Evolutionary conservation across 2,113 vertebrate species (phyloP).

Genomic region (Todiramphus chloris): DNA sequence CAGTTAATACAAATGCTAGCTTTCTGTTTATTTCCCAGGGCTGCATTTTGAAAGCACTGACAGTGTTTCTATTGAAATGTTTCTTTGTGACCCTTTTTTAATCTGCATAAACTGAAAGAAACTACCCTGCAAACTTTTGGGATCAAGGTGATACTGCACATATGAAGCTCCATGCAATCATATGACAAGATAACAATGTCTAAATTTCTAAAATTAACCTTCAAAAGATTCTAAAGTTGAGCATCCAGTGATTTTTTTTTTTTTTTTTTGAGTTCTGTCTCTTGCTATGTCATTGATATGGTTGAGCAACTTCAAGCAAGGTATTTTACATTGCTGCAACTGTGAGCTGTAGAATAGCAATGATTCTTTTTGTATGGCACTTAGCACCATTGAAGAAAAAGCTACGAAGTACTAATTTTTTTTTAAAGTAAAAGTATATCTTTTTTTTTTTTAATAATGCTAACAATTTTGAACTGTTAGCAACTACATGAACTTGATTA

Average conservation of each 20-base stretch:
- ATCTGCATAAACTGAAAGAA: background rate
- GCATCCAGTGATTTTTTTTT: background rate
- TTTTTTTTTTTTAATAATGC: background rate
- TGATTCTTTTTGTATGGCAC: background rate
- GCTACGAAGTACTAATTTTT: background rate
- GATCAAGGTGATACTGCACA: background rate
- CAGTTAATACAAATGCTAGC: background rate
- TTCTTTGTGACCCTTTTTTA: background rate
- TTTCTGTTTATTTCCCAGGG: background rate
- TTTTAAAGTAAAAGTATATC: background rate
- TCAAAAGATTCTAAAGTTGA: background rate
- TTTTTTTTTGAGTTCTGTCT: background rate
- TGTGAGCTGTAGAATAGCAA: background rate
- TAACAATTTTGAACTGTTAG: background rate
- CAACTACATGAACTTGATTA: background rate
- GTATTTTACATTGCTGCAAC: background rate
- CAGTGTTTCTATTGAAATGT: background rate
- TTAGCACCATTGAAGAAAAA: background rate
- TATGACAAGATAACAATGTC: background rate
- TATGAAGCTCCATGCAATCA: background rate
- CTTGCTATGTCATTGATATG: background rate
- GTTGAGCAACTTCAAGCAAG: background rate
- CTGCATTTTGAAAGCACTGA: background rate
- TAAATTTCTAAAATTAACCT: background rate
- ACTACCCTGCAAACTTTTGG: background rate